Evolutionary conservation across 92 coral and sea anemone species (phyloP).

Genomic region (Diadumene lineata): DNA sequence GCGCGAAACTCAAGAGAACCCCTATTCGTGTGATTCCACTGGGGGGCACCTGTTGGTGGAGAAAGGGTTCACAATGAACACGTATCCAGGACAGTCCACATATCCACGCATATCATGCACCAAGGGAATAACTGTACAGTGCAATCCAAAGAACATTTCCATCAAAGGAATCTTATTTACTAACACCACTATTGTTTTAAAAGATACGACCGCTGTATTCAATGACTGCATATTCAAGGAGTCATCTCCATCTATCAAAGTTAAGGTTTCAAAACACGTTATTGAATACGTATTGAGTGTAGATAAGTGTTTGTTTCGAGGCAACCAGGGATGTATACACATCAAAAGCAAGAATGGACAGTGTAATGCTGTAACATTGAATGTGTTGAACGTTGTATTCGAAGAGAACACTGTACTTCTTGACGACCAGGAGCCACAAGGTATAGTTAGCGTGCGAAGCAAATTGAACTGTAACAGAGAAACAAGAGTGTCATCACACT

Average conservation of each 20-base stretch:
- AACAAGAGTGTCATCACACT: conserved; percentile 1
- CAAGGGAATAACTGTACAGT: background rate
- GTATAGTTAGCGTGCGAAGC: conserved; percentile 8
- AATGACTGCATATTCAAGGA: conserved; percentile 16
- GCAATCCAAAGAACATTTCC: background rate
- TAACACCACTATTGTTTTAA: conserved; percentile 1
- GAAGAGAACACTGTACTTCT: conserved; percentile 1
- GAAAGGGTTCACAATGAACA: conserved; percentile 9
- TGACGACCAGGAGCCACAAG: background rate
- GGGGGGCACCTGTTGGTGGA: background rate
- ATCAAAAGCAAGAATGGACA: background rate
- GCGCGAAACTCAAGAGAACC: background rate
- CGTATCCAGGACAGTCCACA: background rate
- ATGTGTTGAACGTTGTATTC: background rate
- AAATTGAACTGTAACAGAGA: background rate
- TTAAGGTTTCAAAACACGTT: background rate
- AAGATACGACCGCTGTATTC: conserved; percentile 10
- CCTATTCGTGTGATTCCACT: conserved; percentile 16
- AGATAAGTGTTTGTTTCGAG: background rate
- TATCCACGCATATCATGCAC: conserved; percentile 13
- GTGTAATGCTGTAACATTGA: background rate
- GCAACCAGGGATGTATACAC: conserved; percentile 14
- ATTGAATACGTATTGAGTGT: background rate
- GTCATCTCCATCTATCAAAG: conserved; percentile 19
- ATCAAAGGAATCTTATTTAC: conserved; percentile 10